Evolutionary conservation across 2,113 vertebrate genomes (phyloP).

Genomic region (Etheostoma cragini): DNA sequence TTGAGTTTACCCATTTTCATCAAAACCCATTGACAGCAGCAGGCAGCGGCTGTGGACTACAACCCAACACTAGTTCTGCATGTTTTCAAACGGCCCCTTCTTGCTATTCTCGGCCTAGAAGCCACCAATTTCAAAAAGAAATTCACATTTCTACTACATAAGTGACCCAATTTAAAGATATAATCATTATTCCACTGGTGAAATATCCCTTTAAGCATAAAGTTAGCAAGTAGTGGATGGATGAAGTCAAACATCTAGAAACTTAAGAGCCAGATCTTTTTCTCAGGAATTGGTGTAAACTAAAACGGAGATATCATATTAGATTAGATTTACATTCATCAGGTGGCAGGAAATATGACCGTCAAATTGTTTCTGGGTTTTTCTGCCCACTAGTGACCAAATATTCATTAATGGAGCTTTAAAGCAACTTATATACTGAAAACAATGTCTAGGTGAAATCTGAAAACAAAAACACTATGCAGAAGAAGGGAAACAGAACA

Average conservation of each 20-base stretch:
- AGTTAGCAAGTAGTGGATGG: background rate
- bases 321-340: background rate
- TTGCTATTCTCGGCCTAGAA: too few species aligned
- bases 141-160: too few species aligned
- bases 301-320: background rate
- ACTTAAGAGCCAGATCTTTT: background rate
- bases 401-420: slow-evolving; percentile 39
- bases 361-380: background rate
- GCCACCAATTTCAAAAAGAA: too few species aligned
- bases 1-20: background rate
- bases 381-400: background rate
- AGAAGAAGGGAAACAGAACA: slow-evolving; percentile 31
- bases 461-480: background rate
- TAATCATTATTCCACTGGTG: too few species aligned
- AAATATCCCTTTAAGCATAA: background rate
- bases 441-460: background rate
- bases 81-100: too few species aligned
- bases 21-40: background rate
- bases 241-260: background rate
- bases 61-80: too few species aligned
- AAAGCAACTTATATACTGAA: slow-evolving; percentile 5
- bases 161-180: too few species aligned
- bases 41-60: background rate
- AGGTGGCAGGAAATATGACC: background rate
- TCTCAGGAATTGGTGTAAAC: background rate